Evolutionary conservation across 2,797 vertebrate genomes (phyloP), one percentile per base, ranked within the genome.

Genomic region (Xyrichtys novacula): DNA sequence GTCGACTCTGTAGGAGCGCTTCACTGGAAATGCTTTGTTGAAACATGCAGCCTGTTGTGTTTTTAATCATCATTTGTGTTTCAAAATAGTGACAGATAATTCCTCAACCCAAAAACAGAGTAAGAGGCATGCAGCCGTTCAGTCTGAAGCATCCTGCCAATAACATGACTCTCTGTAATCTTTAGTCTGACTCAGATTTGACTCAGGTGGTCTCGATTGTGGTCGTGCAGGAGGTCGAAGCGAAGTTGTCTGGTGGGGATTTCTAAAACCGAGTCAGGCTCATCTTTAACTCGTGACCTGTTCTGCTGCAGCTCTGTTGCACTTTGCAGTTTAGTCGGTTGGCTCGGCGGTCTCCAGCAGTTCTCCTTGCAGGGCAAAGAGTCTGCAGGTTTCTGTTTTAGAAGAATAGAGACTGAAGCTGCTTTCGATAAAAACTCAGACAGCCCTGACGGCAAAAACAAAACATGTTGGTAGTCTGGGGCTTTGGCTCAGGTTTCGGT

Each of bases 121-220:
- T 14, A 43, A 72, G 67, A 73, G 60, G 57, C 65, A 42, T 6
- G 63, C 59, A 71, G 81, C 65, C 76, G 44, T 56, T 64, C 26
- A 52, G 55, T 64, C 44, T 71, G 71, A 7, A 71, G 61, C 72
- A 42, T 71, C 36, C 67, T 84, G 84, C 79, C 77, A 80, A 71
- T 48, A 71, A 47, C 58, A 49, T 26, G 76, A 73, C 76, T 79
- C 20, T 4, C 44, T 58, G 72, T 77, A 76, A 74, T 78, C 80
- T 78, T 14, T 3, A 28, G 29, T 76, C 63, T 84, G 87, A 84
- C 82, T 83, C 80, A 80, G 20, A 48, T 54, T 22, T 68, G 75
- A 76, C 60, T 86, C 74, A 75, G 77, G 75, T 72, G 80, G 60
- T 67, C 77, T 26, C 4, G 54, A 58, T 47, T 10, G 16, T n/a